Evolutionary conservation across 2,113 vertebrate genomes (phyloP).

Genomic region (Aptenodytes patagonicus): DNA sequence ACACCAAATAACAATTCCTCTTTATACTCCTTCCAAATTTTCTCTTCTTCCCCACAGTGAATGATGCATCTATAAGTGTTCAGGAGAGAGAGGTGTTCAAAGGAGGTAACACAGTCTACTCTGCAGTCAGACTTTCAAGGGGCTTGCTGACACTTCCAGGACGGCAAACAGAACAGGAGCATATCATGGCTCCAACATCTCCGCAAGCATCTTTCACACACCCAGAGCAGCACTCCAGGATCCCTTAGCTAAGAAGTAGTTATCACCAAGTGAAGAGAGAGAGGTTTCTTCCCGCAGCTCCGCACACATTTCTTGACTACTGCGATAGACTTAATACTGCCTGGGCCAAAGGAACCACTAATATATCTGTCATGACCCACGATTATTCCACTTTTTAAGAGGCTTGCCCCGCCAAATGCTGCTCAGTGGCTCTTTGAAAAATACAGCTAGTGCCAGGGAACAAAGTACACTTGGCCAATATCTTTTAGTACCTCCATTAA

Average conservation of each 20-base stretch:
- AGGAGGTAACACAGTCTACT: background rate
- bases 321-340: background rate
- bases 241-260: background rate
- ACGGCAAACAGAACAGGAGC: background rate
- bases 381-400: background rate
- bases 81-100: background rate
- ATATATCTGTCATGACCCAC: background rate
- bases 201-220: background rate
- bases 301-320: background rate
- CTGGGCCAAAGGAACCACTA: background rate
- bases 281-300: background rate
- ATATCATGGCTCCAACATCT: background rate
- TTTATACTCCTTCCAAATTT: background rate
- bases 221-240: background rate
- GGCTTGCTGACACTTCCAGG: background rate
- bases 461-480: background rate
- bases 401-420: background rate
- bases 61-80: accelerated
- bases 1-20: background rate
- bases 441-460: background rate
- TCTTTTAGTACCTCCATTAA: background rate
- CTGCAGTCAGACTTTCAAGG: background rate
- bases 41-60: background rate
- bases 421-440: background rate
- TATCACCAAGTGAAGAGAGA: background rate